A percentile compares a stretch with the other conserved stretches of the same genome.
phyloP scores from a whole-genome alignment of 1,140 invertebrate genomes.

The Cardiocondyla obscurior region DNA sequence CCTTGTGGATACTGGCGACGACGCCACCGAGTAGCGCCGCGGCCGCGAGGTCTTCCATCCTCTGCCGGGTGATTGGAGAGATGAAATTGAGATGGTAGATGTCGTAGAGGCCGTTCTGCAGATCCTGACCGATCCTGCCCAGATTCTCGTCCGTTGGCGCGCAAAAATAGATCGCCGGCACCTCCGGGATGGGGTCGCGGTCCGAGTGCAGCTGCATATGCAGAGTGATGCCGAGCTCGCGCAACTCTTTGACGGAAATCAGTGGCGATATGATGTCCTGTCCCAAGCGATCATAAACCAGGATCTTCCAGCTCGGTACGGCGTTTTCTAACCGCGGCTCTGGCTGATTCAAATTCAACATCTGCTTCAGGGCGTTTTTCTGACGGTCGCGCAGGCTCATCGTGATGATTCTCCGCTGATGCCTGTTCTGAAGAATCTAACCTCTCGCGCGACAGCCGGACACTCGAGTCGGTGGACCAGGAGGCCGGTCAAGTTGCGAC shows the following conservation, averaged over 20 bases:
- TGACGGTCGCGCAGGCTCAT: conserved; percentile 89
- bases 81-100: conserved; percentile 99
- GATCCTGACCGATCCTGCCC: conserved; percentile 95
- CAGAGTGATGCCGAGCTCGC: conserved; percentile 98
- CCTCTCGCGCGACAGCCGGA: background rate
- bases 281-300: conserved; percentile 97
- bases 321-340: conserved; percentile 89
- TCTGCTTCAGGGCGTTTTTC: conserved; percentile 94
- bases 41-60: conserved; percentile 97
- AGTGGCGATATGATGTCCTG: conserved; percentile 99
- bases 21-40: conserved; percentile 95
- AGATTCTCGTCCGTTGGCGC: conserved; percentile 99
- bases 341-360: conserved; percentile 96
- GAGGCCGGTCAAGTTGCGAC: background rate
- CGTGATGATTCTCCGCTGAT: too few species aligned
- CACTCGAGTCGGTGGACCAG: background rate
- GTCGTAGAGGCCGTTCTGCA: conserved; percentile 96
- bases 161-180: conserved; percentile 99
- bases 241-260: conserved; percentile 96
- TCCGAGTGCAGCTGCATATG: conserved; percentile 98
- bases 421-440: conserved; percentile 33
- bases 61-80: conserved; percentile 96
- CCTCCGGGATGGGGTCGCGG: conserved; percentile 98
- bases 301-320: conserved; percentile 97
- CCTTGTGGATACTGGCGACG: conserved; percentile 96